Evolutionary conservation across 92 coral and sea anemone species (phyloP), one percentile per base, ranked within the genome.

Genomic region (Paramuricea clavata): DNA sequence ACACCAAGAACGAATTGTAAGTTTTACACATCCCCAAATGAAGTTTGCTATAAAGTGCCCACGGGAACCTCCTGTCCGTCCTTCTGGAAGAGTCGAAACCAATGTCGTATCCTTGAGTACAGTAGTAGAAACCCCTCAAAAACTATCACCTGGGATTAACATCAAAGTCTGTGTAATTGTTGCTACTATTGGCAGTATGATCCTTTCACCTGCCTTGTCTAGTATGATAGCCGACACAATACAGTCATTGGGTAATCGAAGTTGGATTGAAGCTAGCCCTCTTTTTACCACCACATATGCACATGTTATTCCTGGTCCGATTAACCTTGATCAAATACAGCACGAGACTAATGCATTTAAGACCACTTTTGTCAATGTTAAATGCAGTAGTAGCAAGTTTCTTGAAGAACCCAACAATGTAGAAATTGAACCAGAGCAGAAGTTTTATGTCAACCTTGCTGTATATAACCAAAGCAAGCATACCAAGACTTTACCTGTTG

Each of bases 11-110:
- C 74, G 69, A 74, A 75, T 79, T 33, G 89, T 85, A 11, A 85
- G 82, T 7, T 85, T 85, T 22, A 67, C 74, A 71, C 88, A 85
- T 44, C 83, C 83, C 21, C 82, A 78, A 43, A 74, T 85, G 83
- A 65, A 85, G 15, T 74, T 85, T 25, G 60, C 88, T 3, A 36
- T 84, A 41, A 43, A 62, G 19, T 85, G 83, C 25, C 78, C 56
- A 36, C 30, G 10, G 19, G 77, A 26, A 70, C 77, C 77, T 15
- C 77, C 77, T 16, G 49, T 70, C 44, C 26, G 77, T 23, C 77
- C 77, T 27, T 39, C 44, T 70, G 77, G 77, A 9, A 28, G 47
- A 23, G 77, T 70, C 28, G 77, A 70, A 70, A 70, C 77, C 21
- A 70, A 70, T 36, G 49, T 44, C 5, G 49, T 70, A 31, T 70